These are phyloP conservation scores for Salminus brasiliensis DNA, from an alignment of 2,113 vertebrate genomes.

Conservation along the genomic window DNA sequence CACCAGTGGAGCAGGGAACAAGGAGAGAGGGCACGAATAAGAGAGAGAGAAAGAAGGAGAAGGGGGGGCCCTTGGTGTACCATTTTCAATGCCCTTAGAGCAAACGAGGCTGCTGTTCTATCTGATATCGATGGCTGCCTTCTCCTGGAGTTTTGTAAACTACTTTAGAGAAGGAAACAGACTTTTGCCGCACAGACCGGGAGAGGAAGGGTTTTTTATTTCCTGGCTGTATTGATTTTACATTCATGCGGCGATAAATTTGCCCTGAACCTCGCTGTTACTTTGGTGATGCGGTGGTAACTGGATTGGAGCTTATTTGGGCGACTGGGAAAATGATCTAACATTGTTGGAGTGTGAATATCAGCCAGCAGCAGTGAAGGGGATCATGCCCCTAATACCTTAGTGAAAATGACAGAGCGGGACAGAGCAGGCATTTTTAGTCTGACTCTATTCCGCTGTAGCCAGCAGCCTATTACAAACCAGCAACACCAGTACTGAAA, in stretches of 20 bases:
- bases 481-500: neutral
- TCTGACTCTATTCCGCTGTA: neutral
- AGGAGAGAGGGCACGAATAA: neutral
- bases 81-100: neutral
- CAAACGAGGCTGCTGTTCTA: neutral
- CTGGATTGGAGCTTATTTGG: neutral
- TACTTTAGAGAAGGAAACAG: conserved; percentile 3
- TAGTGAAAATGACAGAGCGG: neutral
- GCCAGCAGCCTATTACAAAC: neutral
- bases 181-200: neutral
- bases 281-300: neutral
- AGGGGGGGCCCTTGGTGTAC: neutral
- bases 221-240: conserved; percentile 11
- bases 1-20: conserved; percentile 39
- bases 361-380: neutral
- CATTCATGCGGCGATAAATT: conserved; percentile 17
- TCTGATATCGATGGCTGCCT: neutral
- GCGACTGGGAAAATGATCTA: conserved; percentile 14
- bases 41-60: neutral
- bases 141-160: conserved; percentile 13
- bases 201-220: conserved; percentile 6
- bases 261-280: conserved; percentile 2
- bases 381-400: conserved; percentile 3
- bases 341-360: conserved; percentile 10
- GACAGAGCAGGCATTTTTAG: neutral